These are phyloP conservation scores for Eleutherodactylus coqui DNA, from an alignment of 2,797 vertebrate genomes.

Conservation along the genomic window DNA sequence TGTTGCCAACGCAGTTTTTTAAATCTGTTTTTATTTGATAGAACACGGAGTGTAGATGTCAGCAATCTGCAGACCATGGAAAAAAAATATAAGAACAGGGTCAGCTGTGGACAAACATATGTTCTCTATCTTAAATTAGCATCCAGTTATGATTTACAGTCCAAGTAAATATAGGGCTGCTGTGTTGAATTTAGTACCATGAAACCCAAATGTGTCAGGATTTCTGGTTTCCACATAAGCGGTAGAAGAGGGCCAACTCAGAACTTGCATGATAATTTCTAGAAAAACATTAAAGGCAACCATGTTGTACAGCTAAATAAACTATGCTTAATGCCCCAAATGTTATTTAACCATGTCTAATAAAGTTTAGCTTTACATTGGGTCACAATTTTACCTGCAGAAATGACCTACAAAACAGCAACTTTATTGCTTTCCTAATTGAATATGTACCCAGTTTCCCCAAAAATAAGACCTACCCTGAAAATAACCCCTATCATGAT, in stretches of 20 bases:
- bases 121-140: conserved; percentile 50
- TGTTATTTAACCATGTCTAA: too few species aligned
- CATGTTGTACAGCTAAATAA: background rate
- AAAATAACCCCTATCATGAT: too few species aligned
- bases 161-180: conserved; percentile 28
- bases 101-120: conserved; percentile 49
- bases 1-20: background rate
- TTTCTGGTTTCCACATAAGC: conserved; percentile 24
- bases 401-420: too few species aligned
- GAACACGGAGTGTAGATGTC: background rate
- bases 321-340: too few species aligned
- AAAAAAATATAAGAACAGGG: conserved; percentile 11
- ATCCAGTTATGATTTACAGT: conserved; percentile 50
- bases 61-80: background rate
- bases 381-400: too few species aligned
- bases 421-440: too few species aligned
- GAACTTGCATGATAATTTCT: background rate
- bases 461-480: too few species aligned
- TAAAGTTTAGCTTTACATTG: too few species aligned
- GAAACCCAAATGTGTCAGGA: conserved; percentile 16
- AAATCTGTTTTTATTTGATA: conserved; percentile 1
- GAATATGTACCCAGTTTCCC: too few species aligned
- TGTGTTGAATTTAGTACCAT: background rate
- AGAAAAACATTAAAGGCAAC: background rate
- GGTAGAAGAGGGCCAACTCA: background rate